Base-by-base conservation (phyloP, 1,140 invertebrate genomes). In the Grapholita molesta region DNA sequence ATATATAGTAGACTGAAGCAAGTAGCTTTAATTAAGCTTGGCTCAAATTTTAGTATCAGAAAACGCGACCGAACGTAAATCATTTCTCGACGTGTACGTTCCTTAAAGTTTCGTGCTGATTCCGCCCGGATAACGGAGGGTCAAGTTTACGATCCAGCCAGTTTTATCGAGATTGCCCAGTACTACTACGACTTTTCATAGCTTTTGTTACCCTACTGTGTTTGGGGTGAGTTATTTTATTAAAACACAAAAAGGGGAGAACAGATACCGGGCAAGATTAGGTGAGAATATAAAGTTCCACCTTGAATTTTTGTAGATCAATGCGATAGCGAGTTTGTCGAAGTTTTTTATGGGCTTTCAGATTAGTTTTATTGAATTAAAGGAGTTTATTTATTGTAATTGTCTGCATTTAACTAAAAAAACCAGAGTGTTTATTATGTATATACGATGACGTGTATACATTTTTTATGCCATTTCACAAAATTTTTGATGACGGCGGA, bases 141-240 rank as follows among this genome's bases (percentile, higher is more conserved):
- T 84, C 81, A 79, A 78, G 77, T 86, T 86, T 86, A 86, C 82
- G 77, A 83, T 74, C 75, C 70, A 68, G 73, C 78, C 72, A 75
- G 77, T 82, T 80, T 84, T 85, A 86, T 86, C 84, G 84, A 84
- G 84, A 86, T 86, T 86, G 79, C 80, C 75, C 72, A 68, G 68
- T 69, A 72, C 68, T 32, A 24, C 67, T 42, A 69, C 73, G 76
- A 77, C 69, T 77, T 76, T 79, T 79, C 78, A 81, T 80, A 76
- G 78, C 79, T 79, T 80, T 79, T 75, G 74, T 79, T 76, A 75
- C 75, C 70, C 74, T 68, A 69, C 75, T 82, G 71, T 74, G n/a
- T 79, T 76, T 66, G 71, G 74, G 70, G 33, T 73, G 75, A 78
- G 76, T 79, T 78, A 77, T 83, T 82, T 79, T 82, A 80, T 75